These are phyloP conservation scores for Deilephila elpenor DNA, from an alignment of 2,888 invertebrate genomes.

Conservation along the genomic window DNA sequence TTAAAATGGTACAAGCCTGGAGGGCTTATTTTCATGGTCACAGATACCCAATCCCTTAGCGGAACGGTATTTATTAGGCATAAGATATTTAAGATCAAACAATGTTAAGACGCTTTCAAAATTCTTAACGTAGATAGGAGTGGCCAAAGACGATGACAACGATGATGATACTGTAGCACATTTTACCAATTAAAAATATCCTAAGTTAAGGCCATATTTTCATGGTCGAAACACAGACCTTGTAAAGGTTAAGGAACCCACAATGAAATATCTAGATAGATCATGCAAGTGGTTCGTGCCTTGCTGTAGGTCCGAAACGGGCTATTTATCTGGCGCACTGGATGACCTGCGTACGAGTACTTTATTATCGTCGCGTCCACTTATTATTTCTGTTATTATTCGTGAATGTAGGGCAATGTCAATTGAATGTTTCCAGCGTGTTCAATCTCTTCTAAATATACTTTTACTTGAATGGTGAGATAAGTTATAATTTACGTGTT, in stretches of 20 bases:
- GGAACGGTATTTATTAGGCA: no score
- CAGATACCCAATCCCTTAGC: no score
- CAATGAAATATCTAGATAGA: constrained; percentile 24
- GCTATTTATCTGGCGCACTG: constrained; percentile 11
- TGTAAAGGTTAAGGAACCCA: not conserved
- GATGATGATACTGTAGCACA: no score
- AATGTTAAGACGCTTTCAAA: no score
- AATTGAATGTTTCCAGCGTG: constrained; percentile 18
- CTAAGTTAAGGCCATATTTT: not conserved
- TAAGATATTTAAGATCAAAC: no score
- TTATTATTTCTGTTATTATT: constrained; percentile 30
- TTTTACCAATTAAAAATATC: no score
- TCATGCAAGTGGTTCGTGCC: constrained; percentile 17
- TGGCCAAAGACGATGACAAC: no score
- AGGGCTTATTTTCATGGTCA: no score
- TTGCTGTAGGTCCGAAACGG: constrained; percentile 16
- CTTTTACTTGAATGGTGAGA: not conserved
- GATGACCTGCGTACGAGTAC: constrained; percentile 28
- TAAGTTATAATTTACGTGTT: not conserved
- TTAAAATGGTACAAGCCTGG: no score
- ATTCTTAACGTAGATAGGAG: no score
- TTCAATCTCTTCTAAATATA: not conserved
- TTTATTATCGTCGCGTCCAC: constrained; percentile 27
- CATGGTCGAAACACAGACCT: not conserved
- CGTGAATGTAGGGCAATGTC: constrained; percentile 33